Percentiles rank a stretch among this genome's conserved stretches.
These are phyloP conservation scores for Neotoma lepida DNA, from an alignment of 2,113 vertebrate species.

Conservation along the genomic window DNA sequence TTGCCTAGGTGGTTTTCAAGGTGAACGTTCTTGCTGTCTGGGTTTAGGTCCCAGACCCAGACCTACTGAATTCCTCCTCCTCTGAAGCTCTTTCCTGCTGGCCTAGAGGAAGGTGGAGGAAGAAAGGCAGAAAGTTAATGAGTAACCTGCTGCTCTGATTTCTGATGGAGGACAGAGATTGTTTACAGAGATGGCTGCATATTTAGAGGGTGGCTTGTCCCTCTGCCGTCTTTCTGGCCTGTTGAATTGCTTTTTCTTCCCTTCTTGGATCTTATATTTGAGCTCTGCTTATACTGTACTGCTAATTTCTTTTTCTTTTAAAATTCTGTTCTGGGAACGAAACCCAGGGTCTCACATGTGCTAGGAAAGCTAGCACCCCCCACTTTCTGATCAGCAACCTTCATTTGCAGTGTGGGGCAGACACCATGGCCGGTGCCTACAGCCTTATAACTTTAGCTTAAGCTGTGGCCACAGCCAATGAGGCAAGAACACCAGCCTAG, in stretches of 20 bases:
- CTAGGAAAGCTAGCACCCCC: not conserved
- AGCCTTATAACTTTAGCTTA: not conserved
- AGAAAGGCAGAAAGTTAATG: conserved; percentile 42
- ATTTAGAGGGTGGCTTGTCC: not conserved
- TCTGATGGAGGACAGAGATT: not conserved
- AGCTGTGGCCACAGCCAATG: not conserved
- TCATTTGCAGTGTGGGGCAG: not conserved
- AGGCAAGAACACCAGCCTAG: not conserved
- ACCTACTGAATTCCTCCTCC: not conserved
- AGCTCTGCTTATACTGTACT: not conserved
- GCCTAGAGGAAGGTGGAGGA: not conserved
- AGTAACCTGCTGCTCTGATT: conserved; percentile 14
- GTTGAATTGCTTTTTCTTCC: not conserved
- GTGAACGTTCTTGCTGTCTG: not conserved
- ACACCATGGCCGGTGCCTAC: not conserved
- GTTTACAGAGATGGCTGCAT: conserved; percentile 21
- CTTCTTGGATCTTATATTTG: not conserved
- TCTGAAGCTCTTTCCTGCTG: not conserved
- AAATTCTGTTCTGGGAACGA: not conserved
- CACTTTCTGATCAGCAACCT: not conserved
- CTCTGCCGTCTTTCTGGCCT: not conserved
- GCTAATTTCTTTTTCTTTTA: not conserved
- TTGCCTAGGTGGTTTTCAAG: not conserved
- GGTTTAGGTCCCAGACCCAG: not conserved
- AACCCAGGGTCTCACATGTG: not conserved